Conservation (phyloP, 1,140 invertebrate genomes). For the Ceratina japonica region DNA sequence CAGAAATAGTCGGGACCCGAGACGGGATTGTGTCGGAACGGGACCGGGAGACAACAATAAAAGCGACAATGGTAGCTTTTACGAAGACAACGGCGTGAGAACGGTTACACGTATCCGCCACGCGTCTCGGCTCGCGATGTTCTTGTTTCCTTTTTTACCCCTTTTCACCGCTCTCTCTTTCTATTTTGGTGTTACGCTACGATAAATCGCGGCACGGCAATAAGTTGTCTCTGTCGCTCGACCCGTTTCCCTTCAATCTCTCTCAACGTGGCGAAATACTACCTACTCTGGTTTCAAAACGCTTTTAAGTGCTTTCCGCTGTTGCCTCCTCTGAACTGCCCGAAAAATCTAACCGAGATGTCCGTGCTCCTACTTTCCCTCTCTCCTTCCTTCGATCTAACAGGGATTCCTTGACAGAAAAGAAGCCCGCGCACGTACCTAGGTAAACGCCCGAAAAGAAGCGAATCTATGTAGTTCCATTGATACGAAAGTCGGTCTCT, state of each 20-base stretch:
- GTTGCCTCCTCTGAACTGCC: conserved; percentile 57
- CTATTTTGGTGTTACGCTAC: not conserved
- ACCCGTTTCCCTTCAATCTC: conserved; percentile 32
- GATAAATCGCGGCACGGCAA: conserved; percentile 24
- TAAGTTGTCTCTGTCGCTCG: conserved; percentile 34
- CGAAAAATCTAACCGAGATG: conserved; percentile 45
- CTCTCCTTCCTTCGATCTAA: not conserved
- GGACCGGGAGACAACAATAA: conserved; percentile 20
- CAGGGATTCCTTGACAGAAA: conserved; percentile 23
- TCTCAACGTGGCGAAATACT: conserved; percentile 24
- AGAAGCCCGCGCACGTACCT: not conserved
- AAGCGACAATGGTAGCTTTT: conserved; percentile 38
- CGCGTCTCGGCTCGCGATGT: conserved; percentile 15
- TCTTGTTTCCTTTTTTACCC: conserved; percentile 33
- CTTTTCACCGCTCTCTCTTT: too few species aligned
- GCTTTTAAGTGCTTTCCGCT: conserved; percentile 74
- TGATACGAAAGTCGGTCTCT: too few species aligned
- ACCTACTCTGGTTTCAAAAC: conserved; percentile 58
- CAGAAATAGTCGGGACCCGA: conserved; percentile 15
- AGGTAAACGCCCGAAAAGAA: conserved; percentile 6
- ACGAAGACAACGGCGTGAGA: conserved; percentile 43
- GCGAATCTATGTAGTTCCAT: not conserved
- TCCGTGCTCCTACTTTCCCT: too few species aligned
- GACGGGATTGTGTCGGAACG: not conserved
- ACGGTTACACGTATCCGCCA: conserved; percentile 33